Evolutionary conservation across 92 coral and sea anemone genomes (phyloP).

Genomic region (Epizoanthus illoricatus): DNA sequence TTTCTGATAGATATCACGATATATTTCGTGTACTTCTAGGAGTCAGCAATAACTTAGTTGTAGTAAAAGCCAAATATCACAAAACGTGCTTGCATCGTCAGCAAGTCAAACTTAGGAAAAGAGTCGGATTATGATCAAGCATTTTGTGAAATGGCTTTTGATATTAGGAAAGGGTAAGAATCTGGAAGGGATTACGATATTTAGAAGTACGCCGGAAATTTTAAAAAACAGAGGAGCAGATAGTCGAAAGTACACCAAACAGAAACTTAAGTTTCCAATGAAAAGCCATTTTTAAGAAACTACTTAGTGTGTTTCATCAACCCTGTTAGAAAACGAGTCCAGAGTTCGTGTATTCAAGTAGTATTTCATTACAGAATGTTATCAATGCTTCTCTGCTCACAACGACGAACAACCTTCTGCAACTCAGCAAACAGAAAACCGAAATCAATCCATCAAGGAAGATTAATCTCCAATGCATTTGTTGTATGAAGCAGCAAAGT

Average conservation of each 20-base stretch:
- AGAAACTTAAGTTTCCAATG: constrained; percentile 41
- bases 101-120: constrained; percentile 34
- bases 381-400: constrained; percentile 19
- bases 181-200: constrained; percentile 23
- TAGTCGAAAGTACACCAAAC: constrained; percentile 28
- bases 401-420: constrained; percentile 27
- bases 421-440: not conserved
- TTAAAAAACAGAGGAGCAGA: constrained; percentile 19
- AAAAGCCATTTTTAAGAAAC: constrained; percentile 24
- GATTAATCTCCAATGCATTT: constrained; percentile 13
- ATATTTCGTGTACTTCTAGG: not conserved
- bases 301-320: constrained; percentile 36
- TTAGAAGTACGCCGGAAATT: not conserved
- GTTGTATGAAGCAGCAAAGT: constrained; percentile 43
- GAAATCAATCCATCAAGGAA: constrained; percentile 5
- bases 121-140: constrained; percentile 1
- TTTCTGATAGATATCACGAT: not conserved
- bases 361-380: constrained; percentile 27
- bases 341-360: constrained; percentile 36
- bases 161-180: constrained; percentile 7
- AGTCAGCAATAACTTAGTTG: constrained; percentile 13
- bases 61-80: constrained; percentile 42
- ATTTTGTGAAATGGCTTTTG: constrained; percentile 22
- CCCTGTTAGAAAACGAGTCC: constrained; percentile 6
- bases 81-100: constrained; percentile 25